Evolutionary conservation across 2,888 invertebrate species (phyloP).

Genomic region (Hanleya hanleyi): DNA sequence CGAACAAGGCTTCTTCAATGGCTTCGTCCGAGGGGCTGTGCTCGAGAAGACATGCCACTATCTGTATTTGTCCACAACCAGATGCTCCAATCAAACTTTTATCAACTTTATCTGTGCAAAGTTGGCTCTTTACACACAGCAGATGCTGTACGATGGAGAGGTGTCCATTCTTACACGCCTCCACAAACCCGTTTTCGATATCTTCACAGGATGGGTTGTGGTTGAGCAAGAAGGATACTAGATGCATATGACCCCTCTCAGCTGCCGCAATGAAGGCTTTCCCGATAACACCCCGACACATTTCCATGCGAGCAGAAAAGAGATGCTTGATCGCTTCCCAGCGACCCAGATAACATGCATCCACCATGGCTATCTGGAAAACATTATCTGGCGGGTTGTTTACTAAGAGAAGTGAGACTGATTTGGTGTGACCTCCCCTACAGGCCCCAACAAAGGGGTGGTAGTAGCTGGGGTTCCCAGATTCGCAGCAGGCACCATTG

Average conservation of each 20-base stretch:
- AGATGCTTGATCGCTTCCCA: not conserved
- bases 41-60: not conserved
- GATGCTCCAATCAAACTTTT: not conserved
- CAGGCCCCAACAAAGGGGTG: not conserved
- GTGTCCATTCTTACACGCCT: not conserved
- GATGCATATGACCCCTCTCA: not conserved
- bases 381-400: not conserved
- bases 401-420: not conserved
- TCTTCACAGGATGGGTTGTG: not conserved
- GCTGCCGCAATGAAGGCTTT: not conserved
- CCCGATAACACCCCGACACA: not conserved
- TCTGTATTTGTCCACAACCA: not conserved
- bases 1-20: not conserved
- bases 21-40: not conserved
- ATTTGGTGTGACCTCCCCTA: not conserved
- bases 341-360: not conserved
- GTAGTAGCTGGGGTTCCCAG: not conserved
- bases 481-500: not conserved
- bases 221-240: not conserved
- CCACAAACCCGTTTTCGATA: not conserved
- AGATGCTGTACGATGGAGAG: not conserved
- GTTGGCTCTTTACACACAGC: not conserved
- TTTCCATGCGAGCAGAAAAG: not conserved
- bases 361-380: not conserved
- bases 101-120: not conserved